These are phyloP conservation scores for Stratiomys singularior DNA, from an alignment of 2,888 invertebrate species.

Conservation along the genomic window DNA sequence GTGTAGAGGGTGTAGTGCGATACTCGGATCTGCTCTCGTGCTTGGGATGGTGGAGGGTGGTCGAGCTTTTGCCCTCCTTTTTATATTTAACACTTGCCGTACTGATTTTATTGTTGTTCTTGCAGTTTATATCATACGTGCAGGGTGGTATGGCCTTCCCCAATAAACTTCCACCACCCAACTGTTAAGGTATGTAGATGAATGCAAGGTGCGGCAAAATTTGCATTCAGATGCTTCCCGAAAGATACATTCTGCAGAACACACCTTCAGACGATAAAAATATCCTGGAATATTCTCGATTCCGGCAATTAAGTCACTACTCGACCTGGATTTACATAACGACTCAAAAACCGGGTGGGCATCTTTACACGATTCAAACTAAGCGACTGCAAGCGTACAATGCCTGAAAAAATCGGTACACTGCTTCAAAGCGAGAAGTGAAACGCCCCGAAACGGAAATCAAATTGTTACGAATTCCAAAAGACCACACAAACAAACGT, in stretches of 20 bases:
- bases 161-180: neutral
- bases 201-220: slow-evolving; percentile 35
- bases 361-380: neutral
- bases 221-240: neutral
- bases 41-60: neutral
- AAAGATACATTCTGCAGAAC: neutral
- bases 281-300: slow-evolving; percentile 5
- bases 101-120: slow-evolving; percentile 1
- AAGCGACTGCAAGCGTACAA: neutral
- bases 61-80: slow-evolving; percentile 43
- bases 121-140: neutral
- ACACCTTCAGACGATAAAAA: neutral
- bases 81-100: slow-evolving; percentile 36
- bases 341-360: neutral
- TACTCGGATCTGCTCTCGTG: neutral
- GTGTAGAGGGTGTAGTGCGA: slow-evolving; percentile 10
- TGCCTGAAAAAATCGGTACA: too few relatives aligned
- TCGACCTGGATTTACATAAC: neutral
- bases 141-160: neutral
- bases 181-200: neutral
- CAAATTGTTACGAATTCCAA: neutral
- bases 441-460: neutral
- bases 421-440: neutral
- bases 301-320: neutral
- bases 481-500: neutral